A percentile compares a stretch with the other conserved stretches of the same genome.
These are phyloP conservation scores for Megathymus violae DNA, from an alignment of 1,140 invertebrate species.

Conservation along the genomic window DNA sequence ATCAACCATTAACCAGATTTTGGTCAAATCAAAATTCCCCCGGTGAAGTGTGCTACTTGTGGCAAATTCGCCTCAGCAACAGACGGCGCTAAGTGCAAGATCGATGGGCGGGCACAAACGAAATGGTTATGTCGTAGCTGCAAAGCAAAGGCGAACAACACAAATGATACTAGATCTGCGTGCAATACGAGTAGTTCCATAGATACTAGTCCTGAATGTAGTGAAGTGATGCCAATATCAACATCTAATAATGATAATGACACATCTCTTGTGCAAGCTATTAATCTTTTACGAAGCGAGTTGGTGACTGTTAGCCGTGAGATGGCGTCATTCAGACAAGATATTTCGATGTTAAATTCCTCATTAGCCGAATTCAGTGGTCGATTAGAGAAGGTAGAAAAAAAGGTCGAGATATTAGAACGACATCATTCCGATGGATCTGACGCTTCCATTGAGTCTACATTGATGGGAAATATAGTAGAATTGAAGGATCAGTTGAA, in stretches of 20 bases:
- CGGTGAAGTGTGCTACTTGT: neutral
- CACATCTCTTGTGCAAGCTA: neutral
- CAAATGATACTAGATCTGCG: neutral
- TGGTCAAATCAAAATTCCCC: no score
- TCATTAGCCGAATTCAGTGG: neutral
- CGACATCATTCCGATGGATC: neutral
- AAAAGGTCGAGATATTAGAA: neutral
- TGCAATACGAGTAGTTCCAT: neutral
- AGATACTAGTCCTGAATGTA: neutral
- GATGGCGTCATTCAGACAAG: neutral
- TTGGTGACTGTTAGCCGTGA: neutral
- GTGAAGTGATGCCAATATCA: neutral
- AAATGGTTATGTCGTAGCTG: neutral
- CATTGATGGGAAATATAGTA: neutral
- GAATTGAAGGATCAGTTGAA: neutral
- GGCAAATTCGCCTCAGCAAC: neutral
- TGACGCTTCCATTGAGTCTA: neutral
- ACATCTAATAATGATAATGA: no score
- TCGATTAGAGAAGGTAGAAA: neutral
- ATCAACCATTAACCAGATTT: no score
- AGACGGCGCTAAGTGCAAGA: neutral
- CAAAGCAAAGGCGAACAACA: neutral
- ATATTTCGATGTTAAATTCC: neutral
- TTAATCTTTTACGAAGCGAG: neutral
- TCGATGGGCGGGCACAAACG: neutral